These are phyloP conservation scores for Zophobas atratus DNA, from an alignment of 1,140 invertebrate genomes.

Conservation along the genomic window DNA sequence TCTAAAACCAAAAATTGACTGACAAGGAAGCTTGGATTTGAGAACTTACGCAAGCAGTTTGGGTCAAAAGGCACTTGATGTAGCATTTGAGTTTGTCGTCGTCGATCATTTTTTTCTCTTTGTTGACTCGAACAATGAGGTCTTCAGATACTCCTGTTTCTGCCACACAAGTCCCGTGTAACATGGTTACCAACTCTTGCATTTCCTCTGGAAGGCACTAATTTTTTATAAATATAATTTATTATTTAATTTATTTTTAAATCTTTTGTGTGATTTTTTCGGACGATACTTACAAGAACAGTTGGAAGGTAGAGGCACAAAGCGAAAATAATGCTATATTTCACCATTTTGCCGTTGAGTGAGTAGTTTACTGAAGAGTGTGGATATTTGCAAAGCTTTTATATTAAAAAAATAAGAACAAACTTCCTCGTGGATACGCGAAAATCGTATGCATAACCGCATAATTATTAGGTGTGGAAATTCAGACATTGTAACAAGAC, in stretches of 20 bases:
- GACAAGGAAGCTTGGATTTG: slow-evolving; percentile 1
- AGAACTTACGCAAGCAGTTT: slow-evolving; percentile 61
- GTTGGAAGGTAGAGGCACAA: slow-evolving; percentile 7
- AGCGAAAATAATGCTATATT: slow-evolving; percentile 4
- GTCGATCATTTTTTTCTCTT: slow-evolving; percentile 58
- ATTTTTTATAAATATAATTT: no score
- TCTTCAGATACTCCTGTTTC: slow-evolving; percentile 51
- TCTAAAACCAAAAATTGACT: slow-evolving; percentile 51
- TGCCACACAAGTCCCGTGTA: slow-evolving; percentile 53
- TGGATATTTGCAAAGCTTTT: background rate
- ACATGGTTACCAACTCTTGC: slow-evolving; percentile 46
- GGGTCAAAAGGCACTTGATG: slow-evolving; percentile 66
- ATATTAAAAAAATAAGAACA: background rate
- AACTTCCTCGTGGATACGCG: background rate
- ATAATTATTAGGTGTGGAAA: background rate
- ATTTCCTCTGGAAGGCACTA: slow-evolving; percentile 51
- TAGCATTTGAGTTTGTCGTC: slow-evolving; percentile 66
- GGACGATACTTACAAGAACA: background rate
- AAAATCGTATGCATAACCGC: background rate
- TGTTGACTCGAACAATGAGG: slow-evolving; percentile 7
- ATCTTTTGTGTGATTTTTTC: background rate
- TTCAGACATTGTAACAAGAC: background rate
- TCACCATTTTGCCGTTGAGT: background rate
- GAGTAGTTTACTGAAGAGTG: background rate
- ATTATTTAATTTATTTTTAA: no score